Base-by-base conservation (phyloP, 1,140 invertebrate species). In the Phymastichus coffea region DNA sequence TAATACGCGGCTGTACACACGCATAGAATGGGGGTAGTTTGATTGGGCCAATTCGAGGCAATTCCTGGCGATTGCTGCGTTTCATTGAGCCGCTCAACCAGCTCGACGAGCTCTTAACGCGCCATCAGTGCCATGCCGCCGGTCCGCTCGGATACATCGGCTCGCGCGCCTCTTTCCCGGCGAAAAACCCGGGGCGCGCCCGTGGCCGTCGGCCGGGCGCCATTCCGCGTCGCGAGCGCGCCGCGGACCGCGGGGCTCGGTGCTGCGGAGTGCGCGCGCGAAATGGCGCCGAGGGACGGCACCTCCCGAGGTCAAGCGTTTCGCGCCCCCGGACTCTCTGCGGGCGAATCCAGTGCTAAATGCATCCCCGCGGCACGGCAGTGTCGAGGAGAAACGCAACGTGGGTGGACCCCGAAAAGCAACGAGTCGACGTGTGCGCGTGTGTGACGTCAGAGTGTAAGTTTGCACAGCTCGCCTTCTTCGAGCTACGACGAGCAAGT, bases 11-110 rank as follows among this genome's bases (percentile, higher is more conserved):
- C 72, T 76, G 67, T 77, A 74, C 17, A 23, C 15, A 41, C 15
- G 15, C 4, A 46, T 10, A 46, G 76, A 78, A 79, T 79, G 78
- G 78, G 78, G 77, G 75, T 79, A 77, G 77, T 79, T 79, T 80
- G 77, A 80, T 80, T 80, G 77, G 77, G 72, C 77, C 78, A 80
- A 80, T 80, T 80, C 77, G 74, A 79, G 77, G 78, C 78, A 80
- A 80, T 80, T 80, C 78, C 76, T 80, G 77, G 74, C 75, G 78
- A 80, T 80, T 80, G 73, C 74, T 76, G 53, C n/a, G 76, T 78
- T 79, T 80, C 76, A 79, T 80, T 79, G 75, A 78, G 75, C 70
- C 71, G 28, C 28, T 33, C 28, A 33, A 33, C 6, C 28, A 33
- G 12, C 6, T 12, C 28, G 28, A 33, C 28, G 28, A 33, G 28